Evolutionary conservation across 2,113 vertebrate species (phyloP), one percentile per base, ranked within the genome.

Genomic region (Peromyscus leucopus): DNA sequence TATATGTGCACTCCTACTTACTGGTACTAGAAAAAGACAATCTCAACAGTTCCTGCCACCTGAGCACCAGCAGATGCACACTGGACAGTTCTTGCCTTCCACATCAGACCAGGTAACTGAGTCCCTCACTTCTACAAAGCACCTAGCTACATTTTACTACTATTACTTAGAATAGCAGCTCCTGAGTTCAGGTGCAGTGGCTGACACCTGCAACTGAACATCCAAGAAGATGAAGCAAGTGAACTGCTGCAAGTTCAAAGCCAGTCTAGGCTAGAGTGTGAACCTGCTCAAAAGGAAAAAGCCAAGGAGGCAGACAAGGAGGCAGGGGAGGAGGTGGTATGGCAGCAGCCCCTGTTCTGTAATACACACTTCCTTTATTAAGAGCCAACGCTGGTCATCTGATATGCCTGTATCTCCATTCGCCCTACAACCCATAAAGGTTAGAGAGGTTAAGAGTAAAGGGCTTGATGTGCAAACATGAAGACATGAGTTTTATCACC

Each of bases 381-480:
- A 61, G n/a, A 57, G 13, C 65, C 69, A 97, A 46, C 39, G 71
- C 33, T 93, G 83, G 69, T 67, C 28, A 61, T 24, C 33, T 55
- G 46, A 4, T 59, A 79, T 36, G 67, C 42, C 11, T 24, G 48
- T 55, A 80, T 65, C 79, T 87, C 80, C 59, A 89, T 46, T 57
- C 65, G 55, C 72, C 65, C 26, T 89, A 63, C 72, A 93, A 89
- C 26, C 55, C 86, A 16, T 55, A 92, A 95, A 63, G 82, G 17
- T 91, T 65, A 93, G 69, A 96, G 46, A 89, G n/a, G 86, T 69
- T 88, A 95, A 95, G 46, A 71, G 75, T n/a, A 59, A 59, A 82
- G 79, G 10, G 78, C 33, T 2, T n/a, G 19, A 36, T n/a, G 51
- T 59, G 21, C 55, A 82, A 59, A 82, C 79, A 59, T n/a, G 51